phyloP scores from a whole-genome alignment of 2,888 invertebrate species.

The Dynastes hyllus region DNA sequence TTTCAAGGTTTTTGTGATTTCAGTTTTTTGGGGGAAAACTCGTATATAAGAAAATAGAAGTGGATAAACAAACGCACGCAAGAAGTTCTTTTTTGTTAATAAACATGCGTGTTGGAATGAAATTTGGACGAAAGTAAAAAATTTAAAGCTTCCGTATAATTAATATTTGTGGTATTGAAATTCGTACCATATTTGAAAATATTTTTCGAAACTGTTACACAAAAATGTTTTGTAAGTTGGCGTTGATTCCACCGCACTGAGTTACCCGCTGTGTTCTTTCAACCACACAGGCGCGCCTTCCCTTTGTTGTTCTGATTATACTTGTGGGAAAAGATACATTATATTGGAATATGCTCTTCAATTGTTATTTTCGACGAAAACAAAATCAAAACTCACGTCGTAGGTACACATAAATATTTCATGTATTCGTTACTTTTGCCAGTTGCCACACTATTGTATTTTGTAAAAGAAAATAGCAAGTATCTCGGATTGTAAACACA shows the following conservation, averaged over 20 bases:
- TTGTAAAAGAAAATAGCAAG: no score
- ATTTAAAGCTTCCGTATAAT: no score
- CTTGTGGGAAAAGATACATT: conserved; percentile 60
- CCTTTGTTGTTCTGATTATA: conserved; percentile 56
- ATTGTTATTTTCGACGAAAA: conserved; percentile 55
- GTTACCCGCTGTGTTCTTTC: no score
- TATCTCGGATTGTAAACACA: no score
- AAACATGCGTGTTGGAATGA: no score
- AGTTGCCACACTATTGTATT: conserved; percentile 12
- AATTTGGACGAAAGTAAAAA: no score
- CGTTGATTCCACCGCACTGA: conserved; percentile 61
- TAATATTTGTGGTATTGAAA: no score
- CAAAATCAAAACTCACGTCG: conserved; percentile 43
- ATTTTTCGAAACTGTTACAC: conserved; percentile 42
- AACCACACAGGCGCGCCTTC: conserved; percentile 63
- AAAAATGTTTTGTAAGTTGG: conserved; percentile 48
- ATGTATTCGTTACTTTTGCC: conserved; percentile 26
- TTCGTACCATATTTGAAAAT: conserved; percentile 25
- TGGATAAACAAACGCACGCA: no score
- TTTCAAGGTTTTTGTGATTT: no score
- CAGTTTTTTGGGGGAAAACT: no score
- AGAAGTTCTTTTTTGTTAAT: no score
- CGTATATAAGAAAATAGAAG: no score
- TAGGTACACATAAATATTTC: conserved; percentile 24
- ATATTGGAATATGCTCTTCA: conserved; percentile 57